Conservation (phyloP, 2,888 invertebrate genomes). For the Ophioninae sp. region DNA sequence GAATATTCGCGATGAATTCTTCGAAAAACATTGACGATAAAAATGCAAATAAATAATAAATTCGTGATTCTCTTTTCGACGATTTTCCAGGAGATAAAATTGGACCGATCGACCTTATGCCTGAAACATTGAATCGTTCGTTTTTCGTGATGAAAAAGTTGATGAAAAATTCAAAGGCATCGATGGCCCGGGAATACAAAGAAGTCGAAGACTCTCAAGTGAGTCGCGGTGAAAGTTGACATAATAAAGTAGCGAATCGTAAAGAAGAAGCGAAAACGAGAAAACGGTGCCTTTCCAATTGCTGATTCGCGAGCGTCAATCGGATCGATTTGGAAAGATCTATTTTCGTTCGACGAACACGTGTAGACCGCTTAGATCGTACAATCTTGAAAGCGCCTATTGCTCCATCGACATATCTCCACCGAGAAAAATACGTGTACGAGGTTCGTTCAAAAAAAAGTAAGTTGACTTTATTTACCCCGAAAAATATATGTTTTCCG, state of each 20-base stretch:
- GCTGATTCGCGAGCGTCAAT: slow-evolving; percentile 27
- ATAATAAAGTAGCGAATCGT: slow-evolving; percentile 37
- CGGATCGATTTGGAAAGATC: slow-evolving; percentile 57
- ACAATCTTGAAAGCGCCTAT: slow-evolving; percentile 9
- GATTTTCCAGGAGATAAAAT: neutral
- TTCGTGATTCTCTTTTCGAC: too few species aligned
- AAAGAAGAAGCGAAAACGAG: slow-evolving; percentile 43
- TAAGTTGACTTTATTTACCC: neutral
- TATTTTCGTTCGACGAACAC: slow-evolving; percentile 50
- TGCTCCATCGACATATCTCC: slow-evolving; percentile 5
- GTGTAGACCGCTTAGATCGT: slow-evolving; percentile 12
- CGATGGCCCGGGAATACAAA: neutral
- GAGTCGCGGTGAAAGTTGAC: slow-evolving; percentile 46
- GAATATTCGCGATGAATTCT: too few species aligned
- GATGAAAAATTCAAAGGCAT: neutral
- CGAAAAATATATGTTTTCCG: too few species aligned
- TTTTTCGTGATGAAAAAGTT: neutral
- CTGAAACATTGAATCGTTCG: neutral
- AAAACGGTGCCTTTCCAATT: slow-evolving; percentile 49
- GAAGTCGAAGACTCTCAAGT: neutral
- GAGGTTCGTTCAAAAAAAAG: neutral
- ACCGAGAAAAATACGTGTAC: neutral
- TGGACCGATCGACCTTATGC: neutral
- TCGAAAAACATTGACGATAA: neutral
- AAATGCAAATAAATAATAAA: neutral